Evolutionary conservation across 2,113 vertebrate species (phyloP).

Genomic region (Regulus satrapa): DNA sequence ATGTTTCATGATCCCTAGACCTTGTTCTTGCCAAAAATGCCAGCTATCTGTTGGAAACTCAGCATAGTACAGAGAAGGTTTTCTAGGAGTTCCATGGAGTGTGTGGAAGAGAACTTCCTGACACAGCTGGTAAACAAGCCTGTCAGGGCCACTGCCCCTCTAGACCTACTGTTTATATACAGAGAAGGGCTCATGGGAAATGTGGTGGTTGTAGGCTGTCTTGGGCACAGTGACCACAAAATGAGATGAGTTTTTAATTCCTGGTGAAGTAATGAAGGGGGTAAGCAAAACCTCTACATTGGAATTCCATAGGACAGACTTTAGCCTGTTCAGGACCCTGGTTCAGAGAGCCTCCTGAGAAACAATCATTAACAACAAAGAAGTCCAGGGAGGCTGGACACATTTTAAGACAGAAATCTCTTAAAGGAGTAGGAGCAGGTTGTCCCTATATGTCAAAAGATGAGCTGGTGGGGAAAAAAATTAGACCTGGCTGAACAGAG

Average conservation of each 20-base stretch:
- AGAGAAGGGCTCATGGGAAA: background rate
- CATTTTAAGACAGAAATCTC: background rate
- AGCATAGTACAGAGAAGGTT: background rate
- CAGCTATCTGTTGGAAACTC: background rate
- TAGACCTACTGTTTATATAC: background rate
- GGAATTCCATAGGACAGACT: background rate
- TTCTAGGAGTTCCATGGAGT: background rate
- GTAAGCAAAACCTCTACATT: background rate
- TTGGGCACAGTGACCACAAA: background rate
- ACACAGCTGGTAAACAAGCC: background rate
- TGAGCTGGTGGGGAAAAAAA: background rate
- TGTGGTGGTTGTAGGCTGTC: background rate
- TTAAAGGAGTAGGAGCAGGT: background rate
- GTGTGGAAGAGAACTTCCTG: background rate
- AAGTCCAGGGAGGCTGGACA: background rate
- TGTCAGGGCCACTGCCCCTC: background rate
- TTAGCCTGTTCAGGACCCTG: background rate
- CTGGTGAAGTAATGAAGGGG: background rate
- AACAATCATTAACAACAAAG: background rate
- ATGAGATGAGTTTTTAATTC: background rate
- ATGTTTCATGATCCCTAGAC: background rate
- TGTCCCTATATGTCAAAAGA: background rate
- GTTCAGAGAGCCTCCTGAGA: background rate
- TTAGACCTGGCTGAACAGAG: background rate
- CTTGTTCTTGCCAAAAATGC: background rate